Conservation (phyloP, 1,140 invertebrate species). For the Heliothis subflexa region DNA sequence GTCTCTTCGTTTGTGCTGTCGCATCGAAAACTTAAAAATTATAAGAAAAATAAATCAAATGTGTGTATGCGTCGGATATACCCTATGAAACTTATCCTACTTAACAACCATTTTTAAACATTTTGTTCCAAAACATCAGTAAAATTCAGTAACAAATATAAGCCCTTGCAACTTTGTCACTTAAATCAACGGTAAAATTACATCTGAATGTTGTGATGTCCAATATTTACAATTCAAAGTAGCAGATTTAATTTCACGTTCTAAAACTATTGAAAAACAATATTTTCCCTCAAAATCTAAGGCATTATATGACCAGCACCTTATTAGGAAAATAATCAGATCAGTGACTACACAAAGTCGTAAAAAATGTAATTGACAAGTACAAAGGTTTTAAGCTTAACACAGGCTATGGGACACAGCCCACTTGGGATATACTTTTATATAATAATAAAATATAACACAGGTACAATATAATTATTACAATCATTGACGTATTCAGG, state of each 20-base stretch:
- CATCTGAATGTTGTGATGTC: slow-evolving; percentile 76
- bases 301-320: slow-evolving; percentile 49
- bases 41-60: slow-evolving; percentile 50
- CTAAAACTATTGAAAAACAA: slow-evolving; percentile 53
- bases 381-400: slow-evolving; percentile 26
- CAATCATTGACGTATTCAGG: slow-evolving; percentile 45
- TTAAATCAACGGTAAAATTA: slow-evolving; percentile 55
- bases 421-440: slow-evolving; percentile 29
- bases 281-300: slow-evolving; percentile 47
- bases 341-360: slow-evolving; percentile 36
- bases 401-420: slow-evolving; percentile 1
- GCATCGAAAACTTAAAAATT: slow-evolving; percentile 45
- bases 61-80: slow-evolving; percentile 57
- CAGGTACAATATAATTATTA: slow-evolving; percentile 50
- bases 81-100: slow-evolving; percentile 68
- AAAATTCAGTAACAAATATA: slow-evolving; percentile 67
- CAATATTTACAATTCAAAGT: slow-evolving; percentile 72
- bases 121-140: slow-evolving; percentile 75
- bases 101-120: slow-evolving; percentile 65
- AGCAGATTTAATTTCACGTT: slow-evolving; percentile 54
- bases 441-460: slow-evolving; percentile 42
- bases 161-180: slow-evolving; percentile 59
- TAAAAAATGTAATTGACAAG: slow-evolving; percentile 46
- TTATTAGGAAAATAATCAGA: slow-evolving; percentile 46
- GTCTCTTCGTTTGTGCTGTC: slow-evolving; percentile 63